Conservation (phyloP, 2,113 vertebrate genomes). For the Typhlomys cinereus region DNA sequence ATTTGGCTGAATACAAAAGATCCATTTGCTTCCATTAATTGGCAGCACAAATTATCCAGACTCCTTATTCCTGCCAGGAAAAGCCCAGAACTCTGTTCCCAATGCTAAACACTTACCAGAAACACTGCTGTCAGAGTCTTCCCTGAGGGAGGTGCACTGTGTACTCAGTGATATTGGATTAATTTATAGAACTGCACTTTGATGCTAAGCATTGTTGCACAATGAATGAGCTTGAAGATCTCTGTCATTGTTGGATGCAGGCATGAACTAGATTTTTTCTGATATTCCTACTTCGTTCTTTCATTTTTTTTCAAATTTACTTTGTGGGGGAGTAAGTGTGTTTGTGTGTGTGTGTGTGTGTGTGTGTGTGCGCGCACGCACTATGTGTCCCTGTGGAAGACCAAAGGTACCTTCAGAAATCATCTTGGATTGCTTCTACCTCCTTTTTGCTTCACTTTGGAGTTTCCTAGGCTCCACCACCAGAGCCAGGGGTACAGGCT, state of each 20-base stretch:
- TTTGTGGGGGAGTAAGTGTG: too few species aligned
- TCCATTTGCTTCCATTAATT: slow-evolving; percentile 17
- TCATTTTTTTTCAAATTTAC: too few species aligned
- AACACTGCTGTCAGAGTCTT: slow-evolving; percentile 7
- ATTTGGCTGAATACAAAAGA: background rate
- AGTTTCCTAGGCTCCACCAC: too few species aligned
- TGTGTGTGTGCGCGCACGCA: too few species aligned
- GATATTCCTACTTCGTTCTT: too few species aligned
- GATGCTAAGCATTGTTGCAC: background rate
- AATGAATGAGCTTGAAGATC: background rate
- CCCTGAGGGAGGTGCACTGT: background rate
- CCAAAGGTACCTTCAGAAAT: too few species aligned
- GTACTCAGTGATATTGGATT: background rate
- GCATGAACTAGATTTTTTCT: background rate
- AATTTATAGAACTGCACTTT: background rate
- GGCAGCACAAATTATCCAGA: slow-evolving; percentile 7
- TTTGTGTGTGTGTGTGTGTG: too few species aligned
- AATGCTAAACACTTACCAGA: slow-evolving; percentile 44
- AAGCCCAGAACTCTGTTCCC: slow-evolving; percentile 48
- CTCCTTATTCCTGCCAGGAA: slow-evolving; percentile 26
- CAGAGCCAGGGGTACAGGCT: too few species aligned
- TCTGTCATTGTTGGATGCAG: background rate
- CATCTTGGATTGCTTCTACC: too few species aligned
- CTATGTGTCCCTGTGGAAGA: too few species aligned
- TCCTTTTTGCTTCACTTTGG: too few species aligned